phyloP scores from a whole-genome alignment of 2,797 vertebrate species.

The Lepus oiostolus region DNA sequence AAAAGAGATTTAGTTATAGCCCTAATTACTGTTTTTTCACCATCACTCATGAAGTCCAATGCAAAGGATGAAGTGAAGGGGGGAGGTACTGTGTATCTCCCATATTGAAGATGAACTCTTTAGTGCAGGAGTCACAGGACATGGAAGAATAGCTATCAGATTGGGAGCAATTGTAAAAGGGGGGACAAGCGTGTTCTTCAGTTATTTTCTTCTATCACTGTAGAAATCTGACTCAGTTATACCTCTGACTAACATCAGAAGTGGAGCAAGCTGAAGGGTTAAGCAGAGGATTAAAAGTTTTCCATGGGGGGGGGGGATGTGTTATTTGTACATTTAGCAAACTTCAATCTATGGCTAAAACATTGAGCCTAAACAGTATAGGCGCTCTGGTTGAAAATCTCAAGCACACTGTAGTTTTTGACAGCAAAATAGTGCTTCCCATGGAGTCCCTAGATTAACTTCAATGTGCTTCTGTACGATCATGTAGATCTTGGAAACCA shows the following conservation, averaged over 20 bases:
- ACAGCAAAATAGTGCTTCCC: neutral
- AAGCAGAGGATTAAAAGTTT: neutral
- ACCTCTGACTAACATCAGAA: neutral
- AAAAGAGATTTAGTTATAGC: neutral
- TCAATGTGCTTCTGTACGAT: neutral
- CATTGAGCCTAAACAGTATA: neutral
- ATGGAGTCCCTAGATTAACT: neutral
- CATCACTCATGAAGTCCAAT: neutral
- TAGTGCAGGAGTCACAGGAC: neutral
- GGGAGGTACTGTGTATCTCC: neutral
- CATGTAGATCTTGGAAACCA: neutral
- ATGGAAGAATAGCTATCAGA: neutral
- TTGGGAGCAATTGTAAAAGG: neutral
- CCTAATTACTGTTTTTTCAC: neutral
- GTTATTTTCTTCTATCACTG: neutral
- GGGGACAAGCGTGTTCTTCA: neutral
- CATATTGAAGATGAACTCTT: neutral
- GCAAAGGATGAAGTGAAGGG: neutral
- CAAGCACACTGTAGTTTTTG: neutral
- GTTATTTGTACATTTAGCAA: neutral
- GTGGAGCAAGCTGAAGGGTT: neutral
- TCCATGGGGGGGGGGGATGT: neutral
- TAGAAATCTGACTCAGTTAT: neutral
- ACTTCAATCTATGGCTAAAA: too few species aligned
- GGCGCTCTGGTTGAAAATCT: neutral